Conservation (phyloP, 2,113 vertebrate genomes). For the Odocoileus hemionus region DNA sequence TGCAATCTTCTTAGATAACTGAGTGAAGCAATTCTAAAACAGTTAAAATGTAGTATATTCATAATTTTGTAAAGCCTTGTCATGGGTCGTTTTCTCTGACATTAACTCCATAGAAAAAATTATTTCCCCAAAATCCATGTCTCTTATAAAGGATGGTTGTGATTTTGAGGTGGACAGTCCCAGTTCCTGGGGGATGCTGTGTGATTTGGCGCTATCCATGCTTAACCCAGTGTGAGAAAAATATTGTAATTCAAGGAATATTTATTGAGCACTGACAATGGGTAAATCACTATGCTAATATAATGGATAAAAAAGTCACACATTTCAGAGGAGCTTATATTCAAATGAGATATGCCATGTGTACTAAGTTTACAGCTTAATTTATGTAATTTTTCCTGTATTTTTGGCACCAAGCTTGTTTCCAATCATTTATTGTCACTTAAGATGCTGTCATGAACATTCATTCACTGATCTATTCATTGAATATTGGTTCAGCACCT, state of each 20-base stretch:
- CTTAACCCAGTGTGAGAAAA: not conserved
- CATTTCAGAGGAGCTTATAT: not conserved
- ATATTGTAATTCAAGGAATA: not conserved
- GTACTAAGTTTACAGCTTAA: not conserved
- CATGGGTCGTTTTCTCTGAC: not conserved
- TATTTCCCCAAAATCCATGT: not conserved
- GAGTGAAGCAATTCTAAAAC: not conserved
- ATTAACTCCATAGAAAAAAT: not conserved
- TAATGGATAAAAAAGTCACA: not conserved
- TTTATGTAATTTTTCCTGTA: slow-evolving; percentile 5
- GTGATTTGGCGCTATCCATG: not conserved
- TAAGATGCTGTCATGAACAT: not conserved
- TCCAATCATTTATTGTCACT: not conserved
- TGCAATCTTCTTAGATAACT: not conserved
- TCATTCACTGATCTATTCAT: not conserved
- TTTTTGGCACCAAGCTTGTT: not conserved
- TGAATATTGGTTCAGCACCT: not conserved
- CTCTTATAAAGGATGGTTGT: not conserved
- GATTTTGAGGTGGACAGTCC: not conserved
- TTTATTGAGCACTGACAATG: not conserved
- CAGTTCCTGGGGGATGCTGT: not conserved
- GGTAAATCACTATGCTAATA: not conserved
- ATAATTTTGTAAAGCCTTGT: not conserved
- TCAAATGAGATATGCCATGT: not conserved
- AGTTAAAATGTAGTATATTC: not conserved